Evolutionary conservation across 2,888 invertebrate species (phyloP).

Genomic region (Drosophila setosimentum): DNA sequence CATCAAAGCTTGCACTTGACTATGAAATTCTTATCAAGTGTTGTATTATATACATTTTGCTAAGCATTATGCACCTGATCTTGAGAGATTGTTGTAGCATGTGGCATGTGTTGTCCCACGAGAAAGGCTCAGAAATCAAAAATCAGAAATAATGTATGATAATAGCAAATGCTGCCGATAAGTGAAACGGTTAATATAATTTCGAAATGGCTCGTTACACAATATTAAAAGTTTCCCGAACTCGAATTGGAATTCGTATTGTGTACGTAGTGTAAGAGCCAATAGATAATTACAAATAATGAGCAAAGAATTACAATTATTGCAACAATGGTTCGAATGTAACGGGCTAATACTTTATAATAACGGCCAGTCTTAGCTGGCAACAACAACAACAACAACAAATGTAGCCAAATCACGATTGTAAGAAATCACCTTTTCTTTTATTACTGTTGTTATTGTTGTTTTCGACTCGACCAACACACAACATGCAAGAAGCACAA

Average conservation of each 20-base stretch:
- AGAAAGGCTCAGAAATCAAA: background rate
- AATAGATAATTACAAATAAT: slow-evolving; percentile 44
- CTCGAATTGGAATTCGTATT: background rate
- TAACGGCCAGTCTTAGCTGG: slow-evolving; percentile 39
- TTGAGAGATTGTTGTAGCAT: background rate
- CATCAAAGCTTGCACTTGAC: background rate
- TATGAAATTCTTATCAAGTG: background rate
- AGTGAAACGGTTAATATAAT: background rate
- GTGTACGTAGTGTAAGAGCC: slow-evolving; percentile 27
- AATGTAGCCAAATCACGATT: slow-evolving; percentile 65
- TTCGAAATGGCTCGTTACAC: background rate
- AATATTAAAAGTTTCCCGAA: background rate
- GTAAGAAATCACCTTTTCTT: slow-evolving; percentile 58
- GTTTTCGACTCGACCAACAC: slow-evolving; percentile 49
- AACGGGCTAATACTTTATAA: slow-evolving; percentile 51
- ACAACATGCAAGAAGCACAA: slow-evolving; percentile 64
- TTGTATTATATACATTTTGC: background rate
- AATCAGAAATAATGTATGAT: background rate
- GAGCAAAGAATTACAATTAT: slow-evolving; percentile 54
- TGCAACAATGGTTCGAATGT: slow-evolving; percentile 35
- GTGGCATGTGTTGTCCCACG: background rate
- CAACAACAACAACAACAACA: slow-evolving; percentile 21
- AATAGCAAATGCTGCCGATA: background rate
- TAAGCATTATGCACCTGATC: background rate
- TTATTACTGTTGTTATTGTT: slow-evolving; percentile 26